phyloP scores from a whole-genome alignment of 2,113 vertebrate genomes.

The Diphyllodes magnificus region DNA sequence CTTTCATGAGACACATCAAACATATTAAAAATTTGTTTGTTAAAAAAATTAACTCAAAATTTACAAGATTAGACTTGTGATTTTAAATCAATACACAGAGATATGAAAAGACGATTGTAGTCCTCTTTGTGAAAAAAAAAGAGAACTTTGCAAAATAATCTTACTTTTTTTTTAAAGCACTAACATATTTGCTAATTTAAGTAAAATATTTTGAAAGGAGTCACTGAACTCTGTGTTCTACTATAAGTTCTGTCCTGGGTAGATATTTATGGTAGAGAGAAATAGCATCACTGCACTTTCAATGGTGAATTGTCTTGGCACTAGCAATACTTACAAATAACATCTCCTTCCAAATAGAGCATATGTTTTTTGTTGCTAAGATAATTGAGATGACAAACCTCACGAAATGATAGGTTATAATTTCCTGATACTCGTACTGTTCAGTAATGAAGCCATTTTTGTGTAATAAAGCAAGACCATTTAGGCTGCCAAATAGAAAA shows the following conservation, averaged over 20 bases:
- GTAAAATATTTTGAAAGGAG: background rate
- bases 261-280: background rate
- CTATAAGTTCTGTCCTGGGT: background rate
- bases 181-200: background rate
- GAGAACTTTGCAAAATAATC: rapidly evolving
- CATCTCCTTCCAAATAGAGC: background rate
- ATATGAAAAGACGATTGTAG: background rate
- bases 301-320: background rate
- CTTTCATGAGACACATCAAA: background rate
- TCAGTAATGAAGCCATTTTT: background rate
- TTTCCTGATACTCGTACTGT: background rate
- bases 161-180: background rate
- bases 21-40: background rate
- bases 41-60: background rate
- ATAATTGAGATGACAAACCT: background rate
- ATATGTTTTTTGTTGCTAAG: background rate
- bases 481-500: background rate
- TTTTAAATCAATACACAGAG: background rate
- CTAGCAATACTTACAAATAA: background rate
- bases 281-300: background rate
- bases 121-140: too few relatives aligned
- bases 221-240: background rate
- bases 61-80: background rate
- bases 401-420: background rate
- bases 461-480: background rate